Percentiles rank a stretch among this genome's conserved stretches.
These are phyloP conservation scores for Bombus waltoni DNA, from an alignment of 1,140 invertebrate species.

Conservation along the genomic window DNA sequence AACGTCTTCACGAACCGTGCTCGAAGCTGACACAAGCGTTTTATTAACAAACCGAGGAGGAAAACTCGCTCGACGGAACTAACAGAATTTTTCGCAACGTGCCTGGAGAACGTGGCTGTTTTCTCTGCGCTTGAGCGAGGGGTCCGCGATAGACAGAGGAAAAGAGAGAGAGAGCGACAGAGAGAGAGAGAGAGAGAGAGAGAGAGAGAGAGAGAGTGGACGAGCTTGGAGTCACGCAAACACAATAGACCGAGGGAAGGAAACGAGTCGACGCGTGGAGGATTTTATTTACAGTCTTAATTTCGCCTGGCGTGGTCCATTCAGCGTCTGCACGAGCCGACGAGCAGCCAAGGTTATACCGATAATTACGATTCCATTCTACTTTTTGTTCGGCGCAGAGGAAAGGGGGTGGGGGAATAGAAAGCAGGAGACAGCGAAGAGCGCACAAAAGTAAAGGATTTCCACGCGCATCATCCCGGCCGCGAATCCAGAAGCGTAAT, in stretches of 20 bases:
- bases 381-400: not conserved
- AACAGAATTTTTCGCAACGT: not conserved
- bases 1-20: too few species aligned
- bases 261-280: not conserved
- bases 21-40: too few species aligned
- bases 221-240: not conserved
- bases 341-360: constrained; percentile 6
- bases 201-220: too few species aligned
- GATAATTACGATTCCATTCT: constrained; percentile 34
- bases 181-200: too few species aligned
- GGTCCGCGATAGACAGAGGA: too few species aligned
- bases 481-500: not conserved
- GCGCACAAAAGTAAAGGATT: constrained; percentile 20
- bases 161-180: too few species aligned
- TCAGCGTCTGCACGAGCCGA: not conserved
- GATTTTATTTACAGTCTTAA: constrained; percentile 21
- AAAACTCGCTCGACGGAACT: not conserved
- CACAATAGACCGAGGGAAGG: not conserved
- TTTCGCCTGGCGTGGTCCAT: not conserved
- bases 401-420: too few species aligned
- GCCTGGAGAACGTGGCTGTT: not conserved
- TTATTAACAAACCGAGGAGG: not conserved
- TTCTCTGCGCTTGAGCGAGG: not conserved
- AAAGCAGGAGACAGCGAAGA: not conserved
- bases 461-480: not conserved